Percentiles rank a stretch among this genome's conserved stretches.
phyloP scores from a whole-genome alignment of 1,140 invertebrate genomes.

The Zaprionus africanus region DNA sequence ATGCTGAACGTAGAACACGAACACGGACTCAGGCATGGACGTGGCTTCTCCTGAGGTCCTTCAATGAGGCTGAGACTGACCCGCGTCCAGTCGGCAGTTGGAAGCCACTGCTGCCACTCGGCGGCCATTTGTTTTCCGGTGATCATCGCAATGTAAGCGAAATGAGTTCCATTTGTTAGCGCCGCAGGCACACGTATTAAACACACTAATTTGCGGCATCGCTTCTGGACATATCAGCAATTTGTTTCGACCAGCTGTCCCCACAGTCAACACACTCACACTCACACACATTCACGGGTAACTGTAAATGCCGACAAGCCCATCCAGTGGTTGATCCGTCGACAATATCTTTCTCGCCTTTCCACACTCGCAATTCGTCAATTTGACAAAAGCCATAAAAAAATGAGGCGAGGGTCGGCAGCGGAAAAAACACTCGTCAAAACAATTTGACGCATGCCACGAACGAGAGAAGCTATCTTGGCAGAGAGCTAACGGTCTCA shows the following conservation, averaged over 20 bases:
- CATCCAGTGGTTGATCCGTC: conserved; percentile 50
- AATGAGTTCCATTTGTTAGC: conserved; percentile 79
- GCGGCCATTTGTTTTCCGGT: conserved; percentile 73
- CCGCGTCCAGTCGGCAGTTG: conserved; percentile 8
- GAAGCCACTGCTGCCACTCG: conserved; percentile 32
- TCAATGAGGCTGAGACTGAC: background rate
- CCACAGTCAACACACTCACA: conserved; percentile 33
- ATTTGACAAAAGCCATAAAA: conserved; percentile 72
- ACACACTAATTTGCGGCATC: conserved; percentile 83
- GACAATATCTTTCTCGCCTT: conserved; percentile 42
- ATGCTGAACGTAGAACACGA: background rate
- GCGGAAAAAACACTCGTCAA: conserved; percentile 24
- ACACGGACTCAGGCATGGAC: background rate
- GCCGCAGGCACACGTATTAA: conserved; percentile 72
- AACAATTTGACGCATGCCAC: conserved; percentile 49
- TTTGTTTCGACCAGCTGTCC: conserved; percentile 76
- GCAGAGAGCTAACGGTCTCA: background rate
- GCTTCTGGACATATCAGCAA: conserved; percentile 82
- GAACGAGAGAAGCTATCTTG: background rate
- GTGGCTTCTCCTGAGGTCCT: background rate
- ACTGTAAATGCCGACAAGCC: conserved; percentile 34
- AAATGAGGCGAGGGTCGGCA: background rate
- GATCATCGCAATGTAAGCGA: conserved; percentile 76
- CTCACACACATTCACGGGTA: conserved; percentile 6
- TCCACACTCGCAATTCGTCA: conserved; percentile 47